Evolutionary conservation across 2,113 vertebrate genomes (phyloP), one percentile per base, ranked within the genome.

Genomic region (Mastomys natalensis): DNA sequence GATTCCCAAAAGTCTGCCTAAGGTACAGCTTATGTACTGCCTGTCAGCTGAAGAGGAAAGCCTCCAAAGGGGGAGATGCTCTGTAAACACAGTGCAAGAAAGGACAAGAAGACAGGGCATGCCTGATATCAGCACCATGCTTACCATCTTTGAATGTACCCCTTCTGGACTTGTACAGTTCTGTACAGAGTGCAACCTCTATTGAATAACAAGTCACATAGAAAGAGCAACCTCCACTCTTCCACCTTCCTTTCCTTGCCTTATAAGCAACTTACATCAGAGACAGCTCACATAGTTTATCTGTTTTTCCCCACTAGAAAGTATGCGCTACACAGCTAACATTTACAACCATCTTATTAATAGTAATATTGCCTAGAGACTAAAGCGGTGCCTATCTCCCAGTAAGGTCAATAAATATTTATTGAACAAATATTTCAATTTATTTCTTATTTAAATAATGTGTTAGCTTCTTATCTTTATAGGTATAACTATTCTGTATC

Each of bases 361-460:
- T 60, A 94, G 60, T 64, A 90, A 8, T 92, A 76, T 31, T 70
- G 55, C 58, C 34, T 60, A 90, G 58, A 92, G 64, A 91, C 9
- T 91, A 91, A 74, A 82, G 87, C 1, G n/a, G 40, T 80, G 22
- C 37, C 55, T 76, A 92, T 45, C 16, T 70, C 72, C 96, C 1
- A 82, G 53, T 7, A 89, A 92, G 58, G 22, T 72, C 51, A 81
- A 87, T 78, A 89, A 93, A 95, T 45, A 4, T n/a, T 48, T 91
- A 81, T 13, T 95, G 17, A 96, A 72, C 91, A 72, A 96, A 92
- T 90, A 43, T 48, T 95, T 60, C 4, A 82, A 77, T 95, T 73
- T 1, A 94, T 81, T 94, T 73, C 93, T 66, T 82, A 73, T 29
- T 88, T 92, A 78, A 93, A 60, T 74, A 90, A 87, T 80, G 19